phyloP scores from a whole-genome alignment of 2,888 invertebrate genomes.

The Chydorus sphaericus region DNA sequence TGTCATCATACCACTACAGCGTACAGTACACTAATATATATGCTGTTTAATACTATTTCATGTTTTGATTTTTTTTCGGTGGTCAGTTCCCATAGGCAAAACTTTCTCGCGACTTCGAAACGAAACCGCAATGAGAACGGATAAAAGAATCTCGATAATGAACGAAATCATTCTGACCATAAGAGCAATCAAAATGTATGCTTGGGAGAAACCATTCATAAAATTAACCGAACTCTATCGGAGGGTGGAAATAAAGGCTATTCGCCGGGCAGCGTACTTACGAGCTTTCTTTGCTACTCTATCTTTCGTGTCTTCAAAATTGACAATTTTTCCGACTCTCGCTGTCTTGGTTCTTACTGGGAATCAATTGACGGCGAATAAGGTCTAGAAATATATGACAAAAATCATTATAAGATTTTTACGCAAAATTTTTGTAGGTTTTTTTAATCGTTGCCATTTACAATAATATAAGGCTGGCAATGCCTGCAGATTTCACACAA shows the following conservation, averaged over 20 bases:
- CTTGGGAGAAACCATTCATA: conserved; percentile 38
- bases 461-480: conserved; percentile 54
- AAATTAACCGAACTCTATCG: conserved; percentile 21
- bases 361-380: conserved; percentile 27
- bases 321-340: conserved; percentile 31
- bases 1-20: conserved; percentile 69
- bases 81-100: too few relatives aligned
- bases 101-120: conserved; percentile 27
- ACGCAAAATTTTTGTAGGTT: too few relatives aligned
- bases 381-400: too few relatives aligned
- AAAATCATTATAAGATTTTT: too few relatives aligned
- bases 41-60: too few relatives aligned
- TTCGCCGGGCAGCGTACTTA: conserved; percentile 22
- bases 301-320: conserved; percentile 31
- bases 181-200: conserved; percentile 40
- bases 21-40: conserved; percentile 35
- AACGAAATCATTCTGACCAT: conserved; percentile 38
- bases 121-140: conserved; percentile 34
- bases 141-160: conserved; percentile 36
- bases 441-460: conserved; percentile 83
- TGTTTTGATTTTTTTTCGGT: too few relatives aligned
- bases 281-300: conserved; percentile 30
- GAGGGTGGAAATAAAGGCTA: conserved; percentile 26
- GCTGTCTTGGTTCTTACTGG: conserved; percentile 27
- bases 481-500: too few relatives aligned